A percentile compares a stretch with the other conserved stretches of the same genome.
Evolutionary conservation across 2,888 invertebrate species (phyloP).

Genomic region (Coenonympha glycerion): DNA sequence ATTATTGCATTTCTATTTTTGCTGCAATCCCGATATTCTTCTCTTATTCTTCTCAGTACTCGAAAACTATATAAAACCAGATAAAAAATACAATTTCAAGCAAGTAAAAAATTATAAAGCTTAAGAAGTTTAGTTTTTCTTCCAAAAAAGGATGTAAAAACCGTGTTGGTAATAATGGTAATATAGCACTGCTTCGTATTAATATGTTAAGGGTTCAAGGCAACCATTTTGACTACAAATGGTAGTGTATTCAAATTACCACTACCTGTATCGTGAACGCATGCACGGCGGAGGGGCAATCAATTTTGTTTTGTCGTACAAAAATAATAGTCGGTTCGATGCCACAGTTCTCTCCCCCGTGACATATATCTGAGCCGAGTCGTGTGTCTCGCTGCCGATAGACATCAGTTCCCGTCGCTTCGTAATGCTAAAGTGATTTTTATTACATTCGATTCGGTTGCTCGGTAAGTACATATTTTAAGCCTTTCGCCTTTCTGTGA

Average conservation of each 20-base stretch:
- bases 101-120: no score
- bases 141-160: no score
- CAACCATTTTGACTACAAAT: conserved; percentile 5
- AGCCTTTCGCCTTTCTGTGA: conserved; percentile 46
- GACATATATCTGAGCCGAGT: conserved; percentile 66
- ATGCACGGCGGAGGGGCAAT: conserved; percentile 36
- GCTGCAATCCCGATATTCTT: neutral
- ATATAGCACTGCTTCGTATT: neutral
- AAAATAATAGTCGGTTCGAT: conserved; percentile 67
- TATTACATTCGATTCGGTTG: conserved; percentile 73
- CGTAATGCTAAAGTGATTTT: conserved; percentile 72
- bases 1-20: neutral
- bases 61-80: no score
- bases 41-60: neutral
- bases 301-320: conserved; percentile 67
- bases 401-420: conserved; percentile 69
- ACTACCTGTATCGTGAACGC: conserved; percentile 23
- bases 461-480: conserved; percentile 67
- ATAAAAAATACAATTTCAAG: no score
- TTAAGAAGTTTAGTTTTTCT: no score
- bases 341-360: conserved; percentile 58
- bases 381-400: conserved; percentile 69
- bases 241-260: conserved; percentile 27
- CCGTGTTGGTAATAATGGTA: neutral
- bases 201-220: neutral